These are phyloP conservation scores for Danionella dracula DNA, from an alignment of 2,797 vertebrate species.

Conservation along the genomic window DNA sequence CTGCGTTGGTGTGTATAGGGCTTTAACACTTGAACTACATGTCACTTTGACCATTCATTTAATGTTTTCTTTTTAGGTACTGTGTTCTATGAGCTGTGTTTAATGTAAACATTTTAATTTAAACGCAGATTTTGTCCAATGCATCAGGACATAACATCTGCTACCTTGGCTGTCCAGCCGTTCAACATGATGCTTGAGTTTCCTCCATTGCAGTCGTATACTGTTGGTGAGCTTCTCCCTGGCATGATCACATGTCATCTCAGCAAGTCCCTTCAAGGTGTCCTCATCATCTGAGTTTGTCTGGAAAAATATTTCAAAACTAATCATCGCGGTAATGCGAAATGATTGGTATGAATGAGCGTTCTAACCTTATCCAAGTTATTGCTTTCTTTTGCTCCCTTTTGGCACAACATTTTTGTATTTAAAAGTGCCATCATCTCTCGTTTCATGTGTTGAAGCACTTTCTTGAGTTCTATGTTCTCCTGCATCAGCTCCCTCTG, in stretches of 20 bases:
- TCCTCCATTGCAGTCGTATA: conserved; percentile 93
- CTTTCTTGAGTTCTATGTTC: conserved; percentile 89
- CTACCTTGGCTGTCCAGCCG: conserved; percentile 89
- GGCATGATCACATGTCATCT: conserved; percentile 82
- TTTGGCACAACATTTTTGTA: conserved; percentile 70
- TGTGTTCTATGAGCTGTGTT: too few relatives aligned
- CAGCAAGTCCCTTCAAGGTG: conserved; percentile 77
- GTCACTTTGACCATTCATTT: too few relatives aligned
- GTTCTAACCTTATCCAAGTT: conserved; percentile 66
- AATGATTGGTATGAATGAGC: too few relatives aligned
- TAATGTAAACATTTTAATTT: too few relatives aligned
- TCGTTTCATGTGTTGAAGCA: conserved; percentile 95
- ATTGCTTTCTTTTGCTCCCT: conserved; percentile 71
- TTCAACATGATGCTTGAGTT: conserved; percentile 89
- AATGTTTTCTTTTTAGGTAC: too few relatives aligned
- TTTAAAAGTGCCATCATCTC: conserved; percentile 88
- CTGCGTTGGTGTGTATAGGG: too few relatives aligned
- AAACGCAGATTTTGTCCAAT: too few relatives aligned
- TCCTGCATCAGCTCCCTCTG: conserved; percentile 87
- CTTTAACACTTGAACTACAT: too few relatives aligned
- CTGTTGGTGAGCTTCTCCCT: conserved; percentile 89
- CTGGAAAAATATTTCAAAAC: conserved; percentile 52
- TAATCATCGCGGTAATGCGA: too few relatives aligned
- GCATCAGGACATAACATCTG: neutral
- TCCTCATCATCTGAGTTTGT: conserved; percentile 80